A percentile compares a stretch with the other conserved stretches of the same genome.
phyloP scores from a whole-genome alignment of 2,888 invertebrate species.

The Pyrrhia umbra region DNA sequence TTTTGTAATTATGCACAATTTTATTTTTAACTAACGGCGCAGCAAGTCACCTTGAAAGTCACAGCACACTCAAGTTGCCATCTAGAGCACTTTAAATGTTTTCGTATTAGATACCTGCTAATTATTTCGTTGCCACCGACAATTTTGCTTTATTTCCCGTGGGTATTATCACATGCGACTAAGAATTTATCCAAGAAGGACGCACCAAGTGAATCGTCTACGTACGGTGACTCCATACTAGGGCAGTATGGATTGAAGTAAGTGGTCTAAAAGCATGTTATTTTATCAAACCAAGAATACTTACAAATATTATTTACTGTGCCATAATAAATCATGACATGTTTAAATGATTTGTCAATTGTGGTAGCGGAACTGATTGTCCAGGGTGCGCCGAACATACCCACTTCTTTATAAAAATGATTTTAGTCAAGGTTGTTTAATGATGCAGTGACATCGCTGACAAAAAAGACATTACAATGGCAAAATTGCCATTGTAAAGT shows the following conservation, averaged over 20 bases:
- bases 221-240: background rate
- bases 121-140: constrained; percentile 5
- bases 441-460: background rate
- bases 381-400: background rate
- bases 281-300: no score
- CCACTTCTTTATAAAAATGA: background rate
- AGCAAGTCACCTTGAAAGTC: background rate
- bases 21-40: constrained; percentile 9
- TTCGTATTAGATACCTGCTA: background rate
- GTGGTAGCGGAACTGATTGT: background rate
- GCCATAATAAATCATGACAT: background rate
- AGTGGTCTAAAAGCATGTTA: background rate
- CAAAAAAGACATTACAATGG: no score
- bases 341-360: background rate
- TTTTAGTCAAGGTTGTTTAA: background rate
- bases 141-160: constrained; percentile 14
- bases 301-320: background rate
- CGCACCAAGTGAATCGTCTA: background rate
- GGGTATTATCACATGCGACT: constrained; percentile 9
- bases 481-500: background rate
- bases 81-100: background rate
- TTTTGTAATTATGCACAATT: constrained; percentile 21
- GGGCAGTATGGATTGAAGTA: no score
- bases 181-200: background rate
- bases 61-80: background rate